Conservation (phyloP, 2,888 invertebrate species). For the Mesopsocus fuscifrons region DNA sequence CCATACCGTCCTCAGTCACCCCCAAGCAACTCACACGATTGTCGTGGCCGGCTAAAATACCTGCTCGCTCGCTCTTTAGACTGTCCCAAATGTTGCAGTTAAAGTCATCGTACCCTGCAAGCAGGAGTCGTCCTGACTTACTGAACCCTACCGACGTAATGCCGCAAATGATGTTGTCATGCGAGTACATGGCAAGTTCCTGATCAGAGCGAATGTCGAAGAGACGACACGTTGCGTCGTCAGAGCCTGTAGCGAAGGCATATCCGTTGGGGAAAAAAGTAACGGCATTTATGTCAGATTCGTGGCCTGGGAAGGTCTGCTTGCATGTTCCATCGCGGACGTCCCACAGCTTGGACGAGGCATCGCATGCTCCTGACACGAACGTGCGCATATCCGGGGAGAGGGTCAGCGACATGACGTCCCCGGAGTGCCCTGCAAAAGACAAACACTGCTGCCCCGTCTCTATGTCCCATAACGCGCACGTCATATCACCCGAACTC, state of each 20-base stretch:
- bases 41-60: conserved; percentile 98
- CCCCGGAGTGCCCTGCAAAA: conserved; percentile 98
- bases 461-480: conserved; percentile 99
- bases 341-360: conserved; percentile 99
- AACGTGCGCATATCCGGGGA: conserved; percentile 98
- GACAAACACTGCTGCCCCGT: conserved; percentile 98
- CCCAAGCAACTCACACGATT: conserved; percentile 99
- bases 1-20: conserved; percentile 99
- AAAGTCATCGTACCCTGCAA: conserved; percentile 99
- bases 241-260: conserved; percentile 98
- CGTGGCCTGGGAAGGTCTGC: conserved; percentile 99
- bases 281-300: conserved; percentile 99
- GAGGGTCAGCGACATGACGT: conserved; percentile 97
- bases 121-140: conserved; percentile 86
- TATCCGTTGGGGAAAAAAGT: conserved; percentile 98
- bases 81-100: conserved; percentile 99
- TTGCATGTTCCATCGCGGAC: conserved; percentile 98
- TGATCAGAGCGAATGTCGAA: conserved; percentile 99
- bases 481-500: conserved; percentile 99
- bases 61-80: conserved; percentile 98
- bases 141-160: conserved; percentile 99
- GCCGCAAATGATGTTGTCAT: conserved; percentile 99
- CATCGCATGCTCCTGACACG: conserved; percentile 99
- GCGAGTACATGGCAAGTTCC: conserved; percentile 99
- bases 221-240: conserved; percentile 98